Conservation (phyloP, 1,140 invertebrate genomes). For the Ips typographus region DNA sequence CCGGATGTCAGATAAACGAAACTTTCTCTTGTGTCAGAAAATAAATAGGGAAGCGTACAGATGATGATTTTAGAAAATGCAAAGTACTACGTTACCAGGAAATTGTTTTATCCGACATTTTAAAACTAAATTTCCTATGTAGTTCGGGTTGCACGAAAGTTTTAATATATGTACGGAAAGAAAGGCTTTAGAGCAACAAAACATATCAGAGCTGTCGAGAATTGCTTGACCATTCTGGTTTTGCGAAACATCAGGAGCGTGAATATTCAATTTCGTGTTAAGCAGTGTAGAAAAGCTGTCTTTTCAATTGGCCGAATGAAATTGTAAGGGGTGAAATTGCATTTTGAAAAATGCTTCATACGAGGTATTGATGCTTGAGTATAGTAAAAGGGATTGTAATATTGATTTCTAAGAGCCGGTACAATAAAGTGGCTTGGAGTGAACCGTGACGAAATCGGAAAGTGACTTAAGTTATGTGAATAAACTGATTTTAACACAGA, state of each 20-base stretch:
- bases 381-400: neutral
- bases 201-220: constrained; percentile 1
- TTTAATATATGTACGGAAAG: neutral
- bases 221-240: constrained; percentile 8
- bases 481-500: constrained; percentile 1
- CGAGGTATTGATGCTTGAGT: constrained; percentile 2
- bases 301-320: constrained; percentile 10
- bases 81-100: neutral
- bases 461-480: neutral
- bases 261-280: constrained; percentile 14
- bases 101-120: neutral
- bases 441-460: neutral
- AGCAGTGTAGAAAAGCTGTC: constrained; percentile 16
- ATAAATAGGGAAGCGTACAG: no score
- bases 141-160: neutral
- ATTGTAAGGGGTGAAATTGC: constrained; percentile 5
- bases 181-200: constrained; percentile 2
- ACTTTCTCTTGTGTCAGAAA: no score
- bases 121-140: neutral
- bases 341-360: constrained; percentile 6
- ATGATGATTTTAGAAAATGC: no score
- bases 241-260: constrained; percentile 5
- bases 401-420: neutral
- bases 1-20: no score
- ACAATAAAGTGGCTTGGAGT: neutral